phyloP scores from a whole-genome alignment of 2,113 vertebrate species.

The Catharus bicknelli region DNA sequence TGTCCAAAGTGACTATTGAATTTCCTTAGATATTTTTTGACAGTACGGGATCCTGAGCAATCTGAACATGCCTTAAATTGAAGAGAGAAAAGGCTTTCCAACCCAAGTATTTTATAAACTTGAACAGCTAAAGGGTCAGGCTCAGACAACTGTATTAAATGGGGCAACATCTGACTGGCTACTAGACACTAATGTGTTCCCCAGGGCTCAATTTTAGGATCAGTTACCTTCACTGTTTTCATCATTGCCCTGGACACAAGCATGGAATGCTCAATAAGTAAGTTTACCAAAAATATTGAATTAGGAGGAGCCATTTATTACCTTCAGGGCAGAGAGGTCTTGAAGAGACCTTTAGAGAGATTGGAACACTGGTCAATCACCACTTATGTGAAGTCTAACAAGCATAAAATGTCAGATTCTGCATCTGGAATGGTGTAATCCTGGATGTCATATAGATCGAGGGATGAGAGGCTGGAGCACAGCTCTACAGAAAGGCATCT shows the following conservation, averaged over 20 bases:
- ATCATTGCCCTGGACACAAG: neutral
- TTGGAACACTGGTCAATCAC: neutral
- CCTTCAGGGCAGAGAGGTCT: neutral
- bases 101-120: neutral
- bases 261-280: neutral
- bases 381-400: neutral
- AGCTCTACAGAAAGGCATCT: neutral
- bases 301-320: neutral
- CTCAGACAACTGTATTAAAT: neutral
- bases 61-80: neutral
- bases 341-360: neutral
- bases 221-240: neutral
- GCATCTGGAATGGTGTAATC: neutral
- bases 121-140: neutral
- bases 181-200: neutral
- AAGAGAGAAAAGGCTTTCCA: neutral
- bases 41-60: neutral
- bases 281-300: neutral
- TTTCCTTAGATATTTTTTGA: neutral
- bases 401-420: neutral
- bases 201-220: neutral
- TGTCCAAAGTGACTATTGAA: neutral
- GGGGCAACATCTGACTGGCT: neutral
- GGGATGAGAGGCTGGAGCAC: neutral
- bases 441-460: fast-evolving